These are phyloP conservation scores for Mungos mungo DNA, from an alignment of 2,113 vertebrate species.

Conservation along the genomic window DNA sequence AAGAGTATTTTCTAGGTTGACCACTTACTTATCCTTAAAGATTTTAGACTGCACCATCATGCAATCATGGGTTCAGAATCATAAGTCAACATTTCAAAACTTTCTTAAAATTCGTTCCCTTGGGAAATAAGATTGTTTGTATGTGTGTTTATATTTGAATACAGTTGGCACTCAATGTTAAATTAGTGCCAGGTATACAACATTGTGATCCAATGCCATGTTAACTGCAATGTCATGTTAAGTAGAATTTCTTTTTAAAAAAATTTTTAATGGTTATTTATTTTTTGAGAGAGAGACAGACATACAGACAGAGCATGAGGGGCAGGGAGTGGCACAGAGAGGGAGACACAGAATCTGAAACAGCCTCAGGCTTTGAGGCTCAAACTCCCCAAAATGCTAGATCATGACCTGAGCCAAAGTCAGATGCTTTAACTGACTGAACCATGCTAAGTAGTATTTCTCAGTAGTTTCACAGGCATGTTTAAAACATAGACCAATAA, in stretches of 20 bases:
- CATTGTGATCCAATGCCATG: not conserved
- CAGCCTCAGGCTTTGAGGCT: no score
- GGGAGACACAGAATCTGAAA: no score
- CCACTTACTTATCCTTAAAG: not conserved
- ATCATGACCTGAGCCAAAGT: no score
- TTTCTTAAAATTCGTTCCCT: not conserved
- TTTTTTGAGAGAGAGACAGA: no score
- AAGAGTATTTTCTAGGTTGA: not conserved
- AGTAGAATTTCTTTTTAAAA: no score
- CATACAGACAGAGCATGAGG: no score
- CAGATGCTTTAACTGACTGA: no score
- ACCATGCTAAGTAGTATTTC: not conserved
- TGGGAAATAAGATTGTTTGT: not conserved
- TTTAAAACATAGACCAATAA: not conserved
- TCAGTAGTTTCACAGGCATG: not conserved
- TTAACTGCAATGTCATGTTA: not conserved
- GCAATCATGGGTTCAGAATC: not conserved
- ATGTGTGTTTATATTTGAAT: not conserved
- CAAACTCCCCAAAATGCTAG: no score
- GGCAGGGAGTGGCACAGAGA: no score
- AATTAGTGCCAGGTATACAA: not conserved
- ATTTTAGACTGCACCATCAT: not conserved
- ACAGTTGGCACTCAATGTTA: not conserved
- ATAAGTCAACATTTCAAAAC: not conserved
- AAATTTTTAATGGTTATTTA: no score